Evolutionary conservation across 30 jellyfish, hydroid and myxozoan species (phyloP).

Genomic region (Turritopsis dohrnii): DNA sequence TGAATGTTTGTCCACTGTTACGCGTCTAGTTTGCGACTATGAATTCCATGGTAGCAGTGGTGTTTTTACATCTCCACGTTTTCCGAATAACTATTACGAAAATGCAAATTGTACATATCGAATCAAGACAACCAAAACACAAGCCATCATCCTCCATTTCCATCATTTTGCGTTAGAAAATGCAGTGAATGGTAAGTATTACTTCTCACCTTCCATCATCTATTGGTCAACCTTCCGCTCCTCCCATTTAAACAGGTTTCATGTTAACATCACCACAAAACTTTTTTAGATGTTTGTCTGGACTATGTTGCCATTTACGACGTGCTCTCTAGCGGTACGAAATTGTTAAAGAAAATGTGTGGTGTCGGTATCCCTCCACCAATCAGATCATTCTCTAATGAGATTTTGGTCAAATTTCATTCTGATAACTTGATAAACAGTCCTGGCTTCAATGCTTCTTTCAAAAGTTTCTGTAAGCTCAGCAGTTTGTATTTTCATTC

Average conservation of each 20-base stretch:
- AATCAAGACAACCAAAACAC: slow-evolving; percentile 41
- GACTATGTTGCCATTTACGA: slow-evolving; percentile 63
- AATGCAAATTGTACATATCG: slow-evolving; percentile 73
- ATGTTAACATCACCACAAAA: neutral
- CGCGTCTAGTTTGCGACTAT: slow-evolving; percentile 53
- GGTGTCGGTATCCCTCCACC: slow-evolving; percentile 52
- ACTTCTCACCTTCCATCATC: neutral
- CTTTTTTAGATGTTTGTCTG: slow-evolving; percentile 58
- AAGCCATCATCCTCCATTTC: slow-evolving; percentile 29
- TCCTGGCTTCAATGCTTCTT: slow-evolving; percentile 58
- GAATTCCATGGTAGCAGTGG: slow-evolving; percentile 45
- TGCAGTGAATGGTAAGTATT: slow-evolving; percentile 33
- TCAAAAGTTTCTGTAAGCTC: slow-evolving; percentile 25
- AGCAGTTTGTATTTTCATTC: neutral
- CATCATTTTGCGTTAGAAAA: slow-evolving; percentile 57
- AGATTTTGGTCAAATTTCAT: slow-evolving; percentile 42
- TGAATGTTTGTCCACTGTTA: neutral
- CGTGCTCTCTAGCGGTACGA: slow-evolving; percentile 31
- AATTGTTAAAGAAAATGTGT: slow-evolving; percentile 37
- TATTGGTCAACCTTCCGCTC: too few relatives aligned
- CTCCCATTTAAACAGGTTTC: neutral
- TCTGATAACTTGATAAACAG: slow-evolving; percentile 58
- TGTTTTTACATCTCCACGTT: slow-evolving; percentile 57
- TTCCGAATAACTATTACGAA: slow-evolving; percentile 58
- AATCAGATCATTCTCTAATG: slow-evolving; percentile 42